Evolutionary conservation across 2,888 invertebrate genomes (phyloP), one percentile per base, ranked within the genome.

Genomic region (Schizaphis graminum): DNA sequence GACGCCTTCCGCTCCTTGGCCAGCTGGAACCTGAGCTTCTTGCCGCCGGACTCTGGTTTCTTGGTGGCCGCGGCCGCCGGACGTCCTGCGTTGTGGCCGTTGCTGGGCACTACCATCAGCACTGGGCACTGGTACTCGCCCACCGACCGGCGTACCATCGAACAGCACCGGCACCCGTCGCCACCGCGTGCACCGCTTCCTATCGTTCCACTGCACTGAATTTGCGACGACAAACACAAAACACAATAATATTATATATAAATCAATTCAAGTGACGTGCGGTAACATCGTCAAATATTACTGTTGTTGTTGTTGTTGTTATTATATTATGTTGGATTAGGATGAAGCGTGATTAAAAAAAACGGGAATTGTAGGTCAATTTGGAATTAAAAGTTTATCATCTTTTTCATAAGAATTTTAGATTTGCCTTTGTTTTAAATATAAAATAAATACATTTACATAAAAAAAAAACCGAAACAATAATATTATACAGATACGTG

Each of bases 1-100:
- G 98, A 99, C 41, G 99, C 99, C 96, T 99, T 99, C 90, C 98
- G 97, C 96, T 99, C 99, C 96, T 98, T 98, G 94, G 98, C 98
- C 95, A 98, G 96, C 95, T 98, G 98, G 96, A 98, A 98, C 95
- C 98, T 97, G 95, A 98, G 96, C 96, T 98, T 98, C 96, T 98
- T 98, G 95, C 98, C 94, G 10, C 94, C 94, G 5, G 94, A 61
- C 35, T 94, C 94, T 16, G 84, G 67, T n/a, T 94, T 94, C 61
- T 87, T 94, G n/a, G 89, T 5, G 57, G 77, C 8, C 44, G 77
- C 24, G 57, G 41, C 67, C 49, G 86, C 41, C 53, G 53, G 11
- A 28, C n/a, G 41, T 2, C 53, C 67, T 7, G 53, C 1, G 57
- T 91, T 61, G 61, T 87, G 57, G 24, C 86, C 86, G 44, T 87